Conservation (phyloP, 92 coral and sea anemone species). For the Epizoanthus fatuus region DNA sequence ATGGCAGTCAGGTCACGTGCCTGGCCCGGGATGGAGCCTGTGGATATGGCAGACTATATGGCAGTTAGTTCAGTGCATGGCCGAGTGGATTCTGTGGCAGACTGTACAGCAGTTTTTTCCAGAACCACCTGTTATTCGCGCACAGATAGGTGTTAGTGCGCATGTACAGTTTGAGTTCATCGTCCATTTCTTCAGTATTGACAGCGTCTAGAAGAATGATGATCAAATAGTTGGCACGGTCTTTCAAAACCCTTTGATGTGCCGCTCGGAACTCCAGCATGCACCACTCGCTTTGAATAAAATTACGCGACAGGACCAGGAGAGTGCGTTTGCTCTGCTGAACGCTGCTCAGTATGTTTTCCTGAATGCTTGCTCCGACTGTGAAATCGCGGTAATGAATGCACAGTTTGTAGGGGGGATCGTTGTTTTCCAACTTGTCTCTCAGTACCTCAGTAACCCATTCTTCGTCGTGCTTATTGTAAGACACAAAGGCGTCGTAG, state of each 20-base stretch:
- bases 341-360: constrained; percentile 85
- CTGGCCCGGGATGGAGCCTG: too few relatives aligned
- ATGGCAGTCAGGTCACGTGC: too few relatives aligned
- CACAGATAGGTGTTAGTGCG: constrained; percentile 85
- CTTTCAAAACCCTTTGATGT: constrained; percentile 83
- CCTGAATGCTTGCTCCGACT: constrained; percentile 79
- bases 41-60: too few relatives aligned
- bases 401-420: constrained; percentile 87
- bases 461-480: constrained; percentile 74
- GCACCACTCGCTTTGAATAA: constrained; percentile 93
- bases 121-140: constrained; percentile 83
- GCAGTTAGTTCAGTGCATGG: too few relatives aligned
- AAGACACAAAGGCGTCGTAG: constrained; percentile 92
- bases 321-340: constrained; percentile 81
- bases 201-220: constrained; percentile 85
- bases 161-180: constrained; percentile 82
- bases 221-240: constrained; percentile 79
- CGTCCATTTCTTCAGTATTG: constrained; percentile 70
- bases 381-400: constrained; percentile 88
- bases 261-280: constrained; percentile 94
- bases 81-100: constrained; percentile 55
- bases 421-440: constrained; percentile 67
- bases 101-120: constrained; percentile 84
- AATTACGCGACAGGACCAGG: constrained; percentile 79
- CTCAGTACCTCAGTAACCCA: constrained; percentile 79